phyloP scores from a whole-genome alignment of 2,888 invertebrate species.

The Exephanes ischioxanthus region DNA sequence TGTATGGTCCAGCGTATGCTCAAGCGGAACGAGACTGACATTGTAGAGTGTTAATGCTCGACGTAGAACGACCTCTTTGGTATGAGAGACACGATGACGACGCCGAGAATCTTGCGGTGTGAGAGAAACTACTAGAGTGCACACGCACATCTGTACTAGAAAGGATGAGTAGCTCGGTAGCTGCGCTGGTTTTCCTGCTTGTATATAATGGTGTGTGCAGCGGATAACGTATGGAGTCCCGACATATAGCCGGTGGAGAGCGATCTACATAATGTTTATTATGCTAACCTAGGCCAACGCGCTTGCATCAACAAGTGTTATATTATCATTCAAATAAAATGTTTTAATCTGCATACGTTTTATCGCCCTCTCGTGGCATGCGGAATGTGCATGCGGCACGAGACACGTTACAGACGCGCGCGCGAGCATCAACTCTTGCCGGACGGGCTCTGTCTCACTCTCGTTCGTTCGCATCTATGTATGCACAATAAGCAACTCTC shows the following conservation, averaged over 20 bases:
- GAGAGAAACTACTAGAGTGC: neutral
- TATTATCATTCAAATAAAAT: constrained; percentile 85
- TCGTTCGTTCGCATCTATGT: constrained; percentile 42
- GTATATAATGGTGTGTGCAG: constrained; percentile 27
- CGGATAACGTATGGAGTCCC: constrained; percentile 20
- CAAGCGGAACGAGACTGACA: neutral
- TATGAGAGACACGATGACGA: constrained; percentile 31
- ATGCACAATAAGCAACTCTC: constrained; percentile 58
- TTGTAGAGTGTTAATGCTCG: neutral
- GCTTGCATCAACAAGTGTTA: constrained; percentile 85
- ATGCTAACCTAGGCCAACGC: constrained; percentile 85
- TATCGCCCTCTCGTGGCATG: constrained; percentile 83
- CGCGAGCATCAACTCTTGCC: constrained; percentile 43
- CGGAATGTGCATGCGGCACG: constrained; percentile 81
- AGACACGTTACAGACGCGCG: constrained; percentile 78
- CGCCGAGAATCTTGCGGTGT: neutral
- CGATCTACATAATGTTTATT: constrained; percentile 85
- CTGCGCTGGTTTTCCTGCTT: constrained; percentile 4
- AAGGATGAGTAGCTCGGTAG: constrained; percentile 36
- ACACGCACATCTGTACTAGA: neutral
- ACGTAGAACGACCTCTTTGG: constrained; percentile 6
- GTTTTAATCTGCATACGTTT: constrained; percentile 85
- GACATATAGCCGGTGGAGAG: constrained; percentile 61
- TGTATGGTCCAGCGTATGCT: neutral
- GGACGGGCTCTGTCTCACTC: constrained; percentile 64